These are phyloP conservation scores for Pimpla rufipes DNA, from an alignment of 2,888 invertebrate genomes.

Conservation along the genomic window DNA sequence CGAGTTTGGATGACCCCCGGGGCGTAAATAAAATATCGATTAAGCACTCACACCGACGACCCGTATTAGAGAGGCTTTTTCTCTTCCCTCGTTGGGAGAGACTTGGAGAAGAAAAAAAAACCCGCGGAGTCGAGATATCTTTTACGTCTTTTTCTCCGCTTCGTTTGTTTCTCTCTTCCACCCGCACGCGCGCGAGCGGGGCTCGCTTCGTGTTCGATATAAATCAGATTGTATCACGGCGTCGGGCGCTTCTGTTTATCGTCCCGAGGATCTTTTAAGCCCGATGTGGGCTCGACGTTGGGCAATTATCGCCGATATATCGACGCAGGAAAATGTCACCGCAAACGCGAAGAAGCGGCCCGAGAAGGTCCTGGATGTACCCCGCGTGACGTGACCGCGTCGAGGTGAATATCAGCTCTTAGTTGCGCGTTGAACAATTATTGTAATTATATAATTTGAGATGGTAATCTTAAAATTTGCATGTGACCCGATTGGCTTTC, in stretches of 20 bases:
- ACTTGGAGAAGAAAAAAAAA: conserved; percentile 32
- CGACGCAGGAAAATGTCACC: conserved; percentile 81
- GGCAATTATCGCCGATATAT: conserved; percentile 83
- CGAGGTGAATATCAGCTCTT: conserved; percentile 17
- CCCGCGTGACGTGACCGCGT: conserved; percentile 15
- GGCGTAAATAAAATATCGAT: conserved; percentile 80
- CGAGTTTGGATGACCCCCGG: conserved; percentile 56
- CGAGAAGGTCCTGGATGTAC: conserved; percentile 32
- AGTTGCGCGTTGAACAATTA: conserved; percentile 3
- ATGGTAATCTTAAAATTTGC: too few species aligned
- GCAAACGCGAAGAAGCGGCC: conserved; percentile 66
- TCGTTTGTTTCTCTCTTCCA: conserved; percentile 63
- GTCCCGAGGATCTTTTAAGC: conserved; percentile 74
- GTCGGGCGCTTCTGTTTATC: conserved; percentile 78
- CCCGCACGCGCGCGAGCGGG: conserved; percentile 65
- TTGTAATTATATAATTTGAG: conserved; percentile 17
- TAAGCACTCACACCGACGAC: conserved; percentile 70
- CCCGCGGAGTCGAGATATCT: conserved; percentile 31
- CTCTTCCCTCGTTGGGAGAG: conserved; percentile 26
- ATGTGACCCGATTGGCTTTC: too few species aligned
- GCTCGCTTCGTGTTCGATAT: conserved; percentile 79
- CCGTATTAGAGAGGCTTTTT: conserved; percentile 69
- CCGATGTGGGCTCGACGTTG: conserved; percentile 73
- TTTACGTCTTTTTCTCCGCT: conserved; percentile 65
- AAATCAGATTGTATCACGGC: conserved; percentile 82